phyloP scores from a whole-genome alignment of 2,113 vertebrate species.

The Brienomyrus longianalis region DNA sequence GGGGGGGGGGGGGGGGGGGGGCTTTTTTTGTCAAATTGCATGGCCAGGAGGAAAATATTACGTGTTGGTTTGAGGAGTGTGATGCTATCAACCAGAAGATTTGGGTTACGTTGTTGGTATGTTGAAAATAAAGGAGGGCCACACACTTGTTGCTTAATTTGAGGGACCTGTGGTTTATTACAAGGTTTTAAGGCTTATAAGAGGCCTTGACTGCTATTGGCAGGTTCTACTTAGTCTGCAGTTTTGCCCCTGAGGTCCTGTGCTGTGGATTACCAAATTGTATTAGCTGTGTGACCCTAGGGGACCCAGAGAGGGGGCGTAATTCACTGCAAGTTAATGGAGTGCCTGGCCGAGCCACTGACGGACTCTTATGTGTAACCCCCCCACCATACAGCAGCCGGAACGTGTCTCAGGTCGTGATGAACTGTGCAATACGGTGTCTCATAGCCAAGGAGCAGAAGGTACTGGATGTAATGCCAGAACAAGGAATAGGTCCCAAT shows the following conservation, averaged over 20 bases:
- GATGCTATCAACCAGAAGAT: neutral
- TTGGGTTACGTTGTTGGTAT: neutral
- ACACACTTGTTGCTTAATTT: neutral
- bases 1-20: no score
- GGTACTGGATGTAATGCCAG: neutral
- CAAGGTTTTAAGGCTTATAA: neutral
- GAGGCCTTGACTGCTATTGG: neutral
- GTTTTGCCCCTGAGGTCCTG: neutral
- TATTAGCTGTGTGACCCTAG: neutral
- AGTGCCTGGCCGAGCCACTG: neutral
- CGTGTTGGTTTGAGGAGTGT: neutral
- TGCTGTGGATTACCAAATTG: neutral
- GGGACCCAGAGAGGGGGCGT: neutral
- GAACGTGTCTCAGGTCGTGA: neutral
- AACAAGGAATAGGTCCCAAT: neutral
- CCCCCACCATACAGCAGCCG: neutral
- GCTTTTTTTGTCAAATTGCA: neutral
- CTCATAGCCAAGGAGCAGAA: no score
- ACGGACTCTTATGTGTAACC: neutral
- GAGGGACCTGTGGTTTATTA: neutral
- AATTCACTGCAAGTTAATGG: constrained; percentile 5
- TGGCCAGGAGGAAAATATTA: neutral
- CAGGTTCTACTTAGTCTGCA: neutral
- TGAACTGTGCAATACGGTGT: neutral
- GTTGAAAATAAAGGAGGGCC: neutral